Conservation (phyloP, 92 coral and sea anemone genomes). For the Actinostola sp. region DNA sequence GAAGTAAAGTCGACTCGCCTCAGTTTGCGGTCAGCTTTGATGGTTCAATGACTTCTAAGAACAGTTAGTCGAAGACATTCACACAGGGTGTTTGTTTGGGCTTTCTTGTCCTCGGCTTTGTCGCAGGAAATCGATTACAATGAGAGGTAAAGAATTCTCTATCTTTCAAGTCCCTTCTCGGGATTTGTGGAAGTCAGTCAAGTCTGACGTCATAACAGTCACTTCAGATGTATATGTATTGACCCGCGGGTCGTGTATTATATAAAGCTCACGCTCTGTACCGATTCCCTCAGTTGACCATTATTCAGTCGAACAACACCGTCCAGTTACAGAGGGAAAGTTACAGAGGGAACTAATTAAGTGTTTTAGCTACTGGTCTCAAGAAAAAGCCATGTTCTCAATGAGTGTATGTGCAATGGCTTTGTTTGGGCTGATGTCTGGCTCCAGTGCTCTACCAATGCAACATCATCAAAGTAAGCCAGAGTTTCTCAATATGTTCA, state of each 20-base stretch:
- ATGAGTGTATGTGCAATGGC: neutral
- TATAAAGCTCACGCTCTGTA: slow-evolving; percentile 1
- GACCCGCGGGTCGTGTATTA: slow-evolving; percentile 15
- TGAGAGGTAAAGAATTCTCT: neutral
- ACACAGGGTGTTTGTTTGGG: neutral
- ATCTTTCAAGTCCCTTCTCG: too few species aligned
- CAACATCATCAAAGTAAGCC: slow-evolving; percentile 10
- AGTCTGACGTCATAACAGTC: slow-evolving; percentile 25
- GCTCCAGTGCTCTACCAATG: slow-evolving; percentile 18
- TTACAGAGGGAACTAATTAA: too few species aligned
- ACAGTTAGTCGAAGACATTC: neutral
- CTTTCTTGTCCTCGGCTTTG: neutral
- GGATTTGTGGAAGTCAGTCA: too few species aligned
- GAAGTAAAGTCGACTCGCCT: too few species aligned
- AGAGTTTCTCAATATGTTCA: neutral
- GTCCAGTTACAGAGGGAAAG: neutral
- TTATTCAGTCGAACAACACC: neutral
- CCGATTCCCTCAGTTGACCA: slow-evolving; percentile 3
- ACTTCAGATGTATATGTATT: slow-evolving; percentile 11
- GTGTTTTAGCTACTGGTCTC: too few species aligned
- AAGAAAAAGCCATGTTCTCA: neutral
- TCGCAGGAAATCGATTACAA: neutral
- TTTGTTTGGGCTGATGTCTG: slow-evolving; percentile 18
- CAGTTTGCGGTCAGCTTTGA: neutral
- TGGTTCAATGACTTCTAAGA: neutral